These are phyloP conservation scores for Lamellibrachia columna DNA, from an alignment of 2,888 invertebrate genomes.

Conservation along the genomic window DNA sequence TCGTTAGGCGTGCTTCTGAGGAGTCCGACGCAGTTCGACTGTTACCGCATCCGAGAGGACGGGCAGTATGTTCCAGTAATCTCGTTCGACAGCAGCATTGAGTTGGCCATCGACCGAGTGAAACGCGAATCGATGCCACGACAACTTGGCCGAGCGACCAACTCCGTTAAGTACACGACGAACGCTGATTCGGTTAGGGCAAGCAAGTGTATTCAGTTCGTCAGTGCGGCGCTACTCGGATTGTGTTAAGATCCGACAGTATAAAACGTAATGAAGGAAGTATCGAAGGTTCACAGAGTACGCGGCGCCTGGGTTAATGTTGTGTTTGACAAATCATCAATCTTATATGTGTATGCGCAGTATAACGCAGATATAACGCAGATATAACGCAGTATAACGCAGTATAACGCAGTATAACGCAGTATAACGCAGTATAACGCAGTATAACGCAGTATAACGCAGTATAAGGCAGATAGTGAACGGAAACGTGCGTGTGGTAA, in stretches of 20 bases:
- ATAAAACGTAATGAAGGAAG: neutral
- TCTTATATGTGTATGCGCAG: no score
- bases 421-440: no score
- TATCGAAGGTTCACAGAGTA: neutral
- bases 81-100: slow-evolving; percentile 9
- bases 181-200: neutral
- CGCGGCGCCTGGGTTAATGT: neutral
- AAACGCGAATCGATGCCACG: neutral
- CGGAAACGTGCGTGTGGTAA: neutral
- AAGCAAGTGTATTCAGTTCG: neutral
- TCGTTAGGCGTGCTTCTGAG: neutral
- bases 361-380: no score
- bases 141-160: neutral
- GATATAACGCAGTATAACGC: no score
- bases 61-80: neutral
- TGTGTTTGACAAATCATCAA: neutral
- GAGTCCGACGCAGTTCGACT: neutral
- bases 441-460: no score
- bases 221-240: neutral
- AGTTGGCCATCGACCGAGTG: neutral
- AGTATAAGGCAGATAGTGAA: neutral
- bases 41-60: neutral
- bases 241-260: neutral
- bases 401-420: no score
- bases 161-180: neutral